phyloP scores from a whole-genome alignment of 2,888 invertebrate genomes.

The Drosophila setosimentum region DNA sequence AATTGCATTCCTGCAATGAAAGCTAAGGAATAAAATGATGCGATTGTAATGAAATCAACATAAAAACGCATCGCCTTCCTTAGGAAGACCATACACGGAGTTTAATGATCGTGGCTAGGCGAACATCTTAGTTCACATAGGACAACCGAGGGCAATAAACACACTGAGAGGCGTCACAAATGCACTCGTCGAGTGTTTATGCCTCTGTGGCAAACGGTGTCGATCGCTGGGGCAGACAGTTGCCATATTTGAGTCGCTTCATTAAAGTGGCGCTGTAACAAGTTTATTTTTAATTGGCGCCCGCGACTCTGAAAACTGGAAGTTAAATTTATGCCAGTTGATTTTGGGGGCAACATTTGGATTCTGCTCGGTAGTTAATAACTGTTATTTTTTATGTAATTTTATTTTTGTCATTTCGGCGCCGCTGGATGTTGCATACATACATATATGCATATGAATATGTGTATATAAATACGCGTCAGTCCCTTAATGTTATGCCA shows the following conservation, averaged over 20 bases:
- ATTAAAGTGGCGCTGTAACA: slow-evolving; percentile 79
- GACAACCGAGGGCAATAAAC: slow-evolving; percentile 30
- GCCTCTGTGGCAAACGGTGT: slow-evolving; percentile 19
- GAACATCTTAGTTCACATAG: slow-evolving; percentile 37
- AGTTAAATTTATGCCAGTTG: slow-evolving; percentile 62
- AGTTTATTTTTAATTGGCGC: slow-evolving; percentile 80
- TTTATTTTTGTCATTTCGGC: slow-evolving; percentile 80
- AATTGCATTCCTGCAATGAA: not conserved
- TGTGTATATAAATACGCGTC: slow-evolving; percentile 39
- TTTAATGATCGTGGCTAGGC: slow-evolving; percentile 26
- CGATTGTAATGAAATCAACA: slow-evolving; percentile 22
- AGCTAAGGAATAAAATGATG: slow-evolving; percentile 14
- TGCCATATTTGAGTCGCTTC: slow-evolving; percentile 72
- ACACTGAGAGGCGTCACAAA: slow-evolving; percentile 44
- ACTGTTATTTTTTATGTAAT: slow-evolving; percentile 80
- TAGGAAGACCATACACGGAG: not conserved
- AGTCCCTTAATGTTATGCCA: slow-evolving; percentile 54
- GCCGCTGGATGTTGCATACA: slow-evolving; percentile 64
- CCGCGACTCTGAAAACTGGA: slow-evolving; percentile 31
- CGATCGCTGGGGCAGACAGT: slow-evolving; percentile 16
- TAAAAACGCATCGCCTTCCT: slow-evolving; percentile 5
- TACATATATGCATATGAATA: slow-evolving; percentile 22
- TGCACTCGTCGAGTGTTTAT: slow-evolving; percentile 38
- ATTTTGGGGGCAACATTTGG: slow-evolving; percentile 23
- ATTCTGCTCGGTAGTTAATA: slow-evolving; percentile 71